Conservation (phyloP, 2,113 vertebrate genomes). For the Tonatia bakeri region DNA sequence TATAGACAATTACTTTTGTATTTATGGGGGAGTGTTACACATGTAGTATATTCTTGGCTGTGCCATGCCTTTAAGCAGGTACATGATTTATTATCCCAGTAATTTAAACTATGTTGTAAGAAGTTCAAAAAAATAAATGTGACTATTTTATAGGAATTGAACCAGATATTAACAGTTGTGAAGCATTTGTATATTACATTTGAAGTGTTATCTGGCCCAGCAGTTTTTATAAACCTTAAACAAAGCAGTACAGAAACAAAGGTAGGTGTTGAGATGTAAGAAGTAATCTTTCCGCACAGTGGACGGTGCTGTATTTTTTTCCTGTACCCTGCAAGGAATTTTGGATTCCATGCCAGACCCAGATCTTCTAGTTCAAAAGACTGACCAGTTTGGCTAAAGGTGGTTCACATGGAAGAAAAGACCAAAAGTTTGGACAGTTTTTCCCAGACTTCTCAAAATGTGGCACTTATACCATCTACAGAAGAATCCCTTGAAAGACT, state of each 20-base stretch:
- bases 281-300: background rate
- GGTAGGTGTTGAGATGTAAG: background rate
- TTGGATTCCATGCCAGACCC: background rate
- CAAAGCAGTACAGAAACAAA: background rate
- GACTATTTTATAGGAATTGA: slow-evolving; percentile 4
- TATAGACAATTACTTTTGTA: slow-evolving; percentile 53
- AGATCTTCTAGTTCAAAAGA: background rate
- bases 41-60: background rate
- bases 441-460: background rate
- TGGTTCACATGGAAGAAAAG: background rate
- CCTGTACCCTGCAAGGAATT: background rate
- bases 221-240: slow-evolving; percentile 17
- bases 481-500: background rate
- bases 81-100: background rate
- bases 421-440: background rate
- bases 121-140: slow-evolving; percentile 50
- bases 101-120: slow-evolving; percentile 12
- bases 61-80: slow-evolving; percentile 33
- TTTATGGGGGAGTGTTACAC: slow-evolving; percentile 9
- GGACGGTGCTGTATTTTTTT: background rate
- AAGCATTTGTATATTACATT: slow-evolving; percentile 11
- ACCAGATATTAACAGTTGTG: background rate
- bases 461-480: background rate
- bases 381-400: background rate
- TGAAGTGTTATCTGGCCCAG: slow-evolving; percentile 9